phyloP scores from a whole-genome alignment of 2,797 vertebrate species.

The Diceros bicornis region DNA sequence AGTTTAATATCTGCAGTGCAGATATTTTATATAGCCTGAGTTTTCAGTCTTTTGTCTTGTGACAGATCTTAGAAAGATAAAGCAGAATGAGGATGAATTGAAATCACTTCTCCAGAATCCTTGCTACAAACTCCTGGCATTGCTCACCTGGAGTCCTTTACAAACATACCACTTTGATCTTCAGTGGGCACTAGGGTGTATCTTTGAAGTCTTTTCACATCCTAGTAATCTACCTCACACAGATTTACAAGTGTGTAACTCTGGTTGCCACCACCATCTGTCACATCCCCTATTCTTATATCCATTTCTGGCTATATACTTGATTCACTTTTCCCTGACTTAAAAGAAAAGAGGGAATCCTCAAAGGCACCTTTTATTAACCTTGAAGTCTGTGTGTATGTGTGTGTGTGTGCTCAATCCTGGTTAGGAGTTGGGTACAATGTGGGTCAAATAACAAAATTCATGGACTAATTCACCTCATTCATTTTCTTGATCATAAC shows the following conservation, averaged over 20 bases:
- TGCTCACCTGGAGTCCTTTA: not conserved
- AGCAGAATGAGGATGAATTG: not conserved
- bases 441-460: constrained; percentile 44
- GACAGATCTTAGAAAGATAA: constrained; percentile 41
- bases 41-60: constrained; percentile 1
- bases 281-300: not conserved
- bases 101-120: not conserved
- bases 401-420: not conserved
- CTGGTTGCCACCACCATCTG: constrained; percentile 13
- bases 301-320: not conserved
- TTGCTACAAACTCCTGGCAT: not conserved
- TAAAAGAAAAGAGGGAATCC: constrained; percentile 13
- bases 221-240: constrained; percentile 21
- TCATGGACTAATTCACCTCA: not conserved
- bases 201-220: constrained; percentile 67
- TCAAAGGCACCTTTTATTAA: not conserved
- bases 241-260: constrained; percentile 44
- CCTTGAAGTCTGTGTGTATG: not conserved
- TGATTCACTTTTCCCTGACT: constrained; percentile 17
- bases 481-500: constrained; percentile 56
- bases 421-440: not conserved
- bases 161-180: constrained; percentile 57
- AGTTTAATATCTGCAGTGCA: not conserved
- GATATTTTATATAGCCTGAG: constrained; percentile 1
- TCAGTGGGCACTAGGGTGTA: constrained; percentile 25